These are phyloP conservation scores for Aspiorhynchus laticeps DNA, from an alignment of 2,113 vertebrate genomes.

Conservation along the genomic window DNA sequence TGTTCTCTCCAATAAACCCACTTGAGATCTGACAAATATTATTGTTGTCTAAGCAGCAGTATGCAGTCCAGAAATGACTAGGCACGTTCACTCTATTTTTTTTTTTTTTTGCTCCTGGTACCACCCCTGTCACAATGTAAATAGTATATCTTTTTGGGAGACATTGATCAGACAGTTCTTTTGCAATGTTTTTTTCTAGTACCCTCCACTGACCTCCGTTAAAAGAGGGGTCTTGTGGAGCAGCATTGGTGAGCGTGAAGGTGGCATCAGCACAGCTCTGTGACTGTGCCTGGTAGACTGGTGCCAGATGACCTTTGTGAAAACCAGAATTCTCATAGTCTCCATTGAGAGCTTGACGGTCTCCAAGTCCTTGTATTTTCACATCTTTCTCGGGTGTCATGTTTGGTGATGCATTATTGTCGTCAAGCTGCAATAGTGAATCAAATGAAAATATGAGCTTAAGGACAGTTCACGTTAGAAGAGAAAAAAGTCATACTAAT, in stretches of 20 bases:
- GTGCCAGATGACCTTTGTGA: not conserved
- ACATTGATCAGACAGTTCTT: no score
- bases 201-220: not conserved
- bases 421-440: constrained; percentile 19
- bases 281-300: not conserved
- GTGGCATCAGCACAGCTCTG: not conserved
- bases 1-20: not conserved
- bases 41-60: constrained; percentile 19
- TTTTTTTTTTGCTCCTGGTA: accelerated
- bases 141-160: no score
- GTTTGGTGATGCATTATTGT: not conserved
- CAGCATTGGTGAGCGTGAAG: constrained; percentile 44
- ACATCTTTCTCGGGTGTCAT: not conserved
- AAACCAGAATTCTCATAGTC: not conserved
- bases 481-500: no score
- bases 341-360: not conserved
- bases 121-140: no score
- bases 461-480: not conserved
- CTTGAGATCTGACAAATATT: not conserved
- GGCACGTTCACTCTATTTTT: not conserved
- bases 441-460: not conserved
- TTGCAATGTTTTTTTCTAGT: no score
- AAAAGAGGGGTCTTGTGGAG: not conserved
- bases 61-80: constrained; percentile 11
- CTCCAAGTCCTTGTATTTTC: accelerated